phyloP scores from a whole-genome alignment of 2,888 invertebrate species.

The Plagiodera versicolora region DNA sequence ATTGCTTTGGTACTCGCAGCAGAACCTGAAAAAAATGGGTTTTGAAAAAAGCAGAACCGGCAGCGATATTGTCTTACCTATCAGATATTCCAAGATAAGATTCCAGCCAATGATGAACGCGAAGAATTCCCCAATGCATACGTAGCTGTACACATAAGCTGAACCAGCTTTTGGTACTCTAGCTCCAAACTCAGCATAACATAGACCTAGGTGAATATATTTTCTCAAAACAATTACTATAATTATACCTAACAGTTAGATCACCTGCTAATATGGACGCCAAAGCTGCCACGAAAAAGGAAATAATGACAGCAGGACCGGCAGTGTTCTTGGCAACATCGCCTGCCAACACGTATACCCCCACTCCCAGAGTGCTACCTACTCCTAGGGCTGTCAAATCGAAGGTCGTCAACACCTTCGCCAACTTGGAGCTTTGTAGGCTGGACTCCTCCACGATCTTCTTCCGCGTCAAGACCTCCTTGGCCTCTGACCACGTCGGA shows the following conservation, averaged over 20 bases:
- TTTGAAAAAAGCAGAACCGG: no score
- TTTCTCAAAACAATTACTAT: no score
- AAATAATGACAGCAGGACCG: slow-evolving; percentile 84
- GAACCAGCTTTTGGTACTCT: slow-evolving; percentile 89
- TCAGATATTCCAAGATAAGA: slow-evolving; percentile 84
- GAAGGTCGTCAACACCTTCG: slow-evolving; percentile 75
- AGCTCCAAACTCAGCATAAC: slow-evolving; percentile 91
- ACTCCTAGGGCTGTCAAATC: slow-evolving; percentile 84
- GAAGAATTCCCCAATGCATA: slow-evolving; percentile 87
- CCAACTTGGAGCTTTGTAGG: slow-evolving; percentile 58
- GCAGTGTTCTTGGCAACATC: slow-evolving; percentile 78
- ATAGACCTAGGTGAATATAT: slow-evolving; percentile 69
- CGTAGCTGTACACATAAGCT: slow-evolving; percentile 92
- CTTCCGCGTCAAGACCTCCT: slow-evolving; percentile 50
- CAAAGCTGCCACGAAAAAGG: slow-evolving; percentile 86
- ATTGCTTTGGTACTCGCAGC: slow-evolving; percentile 83
- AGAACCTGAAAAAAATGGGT: slow-evolving; percentile 66
- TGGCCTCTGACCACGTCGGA: slow-evolving; percentile 41
- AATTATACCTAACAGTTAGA: no score
- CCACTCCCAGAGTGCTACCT: slow-evolving; percentile 84
- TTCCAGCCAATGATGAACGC: slow-evolving; percentile 95
- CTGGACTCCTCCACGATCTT: slow-evolving; percentile 51
- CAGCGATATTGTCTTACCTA: slow-evolving; percentile 66
- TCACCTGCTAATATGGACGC: slow-evolving; percentile 89
- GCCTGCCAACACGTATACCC: slow-evolving; percentile 88